Percentiles rank a stretch among this genome's conserved stretches.
These are phyloP conservation scores for Alosa sapidissima DNA, from an alignment of 2,797 vertebrate species.

Conservation along the genomic window DNA sequence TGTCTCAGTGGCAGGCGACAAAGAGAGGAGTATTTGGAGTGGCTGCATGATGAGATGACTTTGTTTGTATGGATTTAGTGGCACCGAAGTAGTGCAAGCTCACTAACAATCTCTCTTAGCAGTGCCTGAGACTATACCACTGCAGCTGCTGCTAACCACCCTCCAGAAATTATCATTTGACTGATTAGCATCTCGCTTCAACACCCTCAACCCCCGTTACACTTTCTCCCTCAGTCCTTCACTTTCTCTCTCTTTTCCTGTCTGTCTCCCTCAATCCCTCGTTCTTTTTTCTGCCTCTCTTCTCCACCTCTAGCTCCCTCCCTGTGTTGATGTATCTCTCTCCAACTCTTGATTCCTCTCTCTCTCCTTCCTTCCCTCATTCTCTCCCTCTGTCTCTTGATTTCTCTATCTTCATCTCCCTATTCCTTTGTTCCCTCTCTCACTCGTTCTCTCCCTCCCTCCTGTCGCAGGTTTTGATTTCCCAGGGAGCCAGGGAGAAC, in stretches of 20 bases:
- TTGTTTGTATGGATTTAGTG: slow-evolving; percentile 73
- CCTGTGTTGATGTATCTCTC: slow-evolving; percentile 58
- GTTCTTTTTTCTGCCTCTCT: background rate
- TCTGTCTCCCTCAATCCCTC: background rate
- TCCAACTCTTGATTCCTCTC: background rate
- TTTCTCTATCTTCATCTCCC: background rate
- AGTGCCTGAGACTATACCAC: slow-evolving; percentile 62
- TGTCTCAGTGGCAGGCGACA: slow-evolving; percentile 18
- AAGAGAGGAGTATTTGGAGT: slow-evolving; percentile 55
- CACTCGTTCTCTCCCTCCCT: slow-evolving; percentile 19
- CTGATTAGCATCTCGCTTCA: background rate
- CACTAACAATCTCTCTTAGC: slow-evolving; percentile 61
- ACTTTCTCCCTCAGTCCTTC: slow-evolving; percentile 34
- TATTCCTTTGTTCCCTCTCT: background rate
- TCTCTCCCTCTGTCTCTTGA: slow-evolving; percentile 16
- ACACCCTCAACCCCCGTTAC: background rate
- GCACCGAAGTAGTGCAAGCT: slow-evolving; percentile 46
- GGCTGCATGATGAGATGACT: slow-evolving; percentile 73
- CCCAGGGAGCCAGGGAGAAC: slow-evolving; percentile 60
- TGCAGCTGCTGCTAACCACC: slow-evolving; percentile 62
- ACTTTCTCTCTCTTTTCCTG: too few species aligned
- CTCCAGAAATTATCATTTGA: slow-evolving; percentile 48
- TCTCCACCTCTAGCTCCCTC: slow-evolving; percentile 32
- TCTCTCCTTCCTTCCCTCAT: background rate
- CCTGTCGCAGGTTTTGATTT: slow-evolving; percentile 58